phyloP scores from a whole-genome alignment of 1,140 invertebrate genomes.

The Dinoponera quadriceps region DNA sequence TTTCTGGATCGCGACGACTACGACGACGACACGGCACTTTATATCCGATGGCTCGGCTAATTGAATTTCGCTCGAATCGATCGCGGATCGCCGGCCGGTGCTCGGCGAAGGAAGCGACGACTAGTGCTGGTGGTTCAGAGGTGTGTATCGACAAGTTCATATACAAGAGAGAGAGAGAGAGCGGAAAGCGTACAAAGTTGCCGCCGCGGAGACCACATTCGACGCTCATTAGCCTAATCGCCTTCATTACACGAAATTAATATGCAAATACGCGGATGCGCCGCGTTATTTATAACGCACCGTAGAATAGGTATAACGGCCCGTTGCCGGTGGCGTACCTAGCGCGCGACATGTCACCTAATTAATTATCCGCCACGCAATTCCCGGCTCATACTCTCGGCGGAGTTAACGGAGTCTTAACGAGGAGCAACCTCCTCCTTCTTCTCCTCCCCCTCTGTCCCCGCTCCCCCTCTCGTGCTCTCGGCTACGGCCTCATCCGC shows the following conservation, averaged over 20 bases:
- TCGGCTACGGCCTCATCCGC: neutral
- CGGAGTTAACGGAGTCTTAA: constrained; percentile 71
- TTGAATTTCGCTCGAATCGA: constrained; percentile 67
- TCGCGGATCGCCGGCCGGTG: constrained; percentile 28
- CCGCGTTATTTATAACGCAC: constrained; percentile 78
- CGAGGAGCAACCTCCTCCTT: constrained; percentile 38
- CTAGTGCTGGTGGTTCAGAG: too few relatives aligned
- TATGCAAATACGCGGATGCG: constrained; percentile 80
- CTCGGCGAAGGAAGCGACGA: too few relatives aligned
- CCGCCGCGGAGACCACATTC: constrained; percentile 69
- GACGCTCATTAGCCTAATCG: constrained; percentile 80
- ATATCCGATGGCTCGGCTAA: constrained; percentile 47
- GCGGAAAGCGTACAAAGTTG: constrained; percentile 61
- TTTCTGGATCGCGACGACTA: constrained; percentile 61
- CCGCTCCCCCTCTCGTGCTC: constrained; percentile 13
- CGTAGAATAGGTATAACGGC: constrained; percentile 72
- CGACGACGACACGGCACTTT: constrained; percentile 3
- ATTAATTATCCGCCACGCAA: constrained; percentile 79
- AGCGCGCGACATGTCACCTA: constrained; percentile 75
- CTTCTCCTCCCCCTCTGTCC: constrained; percentile 14
- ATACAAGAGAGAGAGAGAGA: neutral
- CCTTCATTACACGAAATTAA: constrained; percentile 82
- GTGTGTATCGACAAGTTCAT: constrained; percentile 52
- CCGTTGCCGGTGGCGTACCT: constrained; percentile 63
- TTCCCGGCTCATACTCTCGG: constrained; percentile 54